Evolutionary conservation across 2,797 vertebrate species (phyloP).

Genomic region (Urosaurus nigricauda): DNA sequence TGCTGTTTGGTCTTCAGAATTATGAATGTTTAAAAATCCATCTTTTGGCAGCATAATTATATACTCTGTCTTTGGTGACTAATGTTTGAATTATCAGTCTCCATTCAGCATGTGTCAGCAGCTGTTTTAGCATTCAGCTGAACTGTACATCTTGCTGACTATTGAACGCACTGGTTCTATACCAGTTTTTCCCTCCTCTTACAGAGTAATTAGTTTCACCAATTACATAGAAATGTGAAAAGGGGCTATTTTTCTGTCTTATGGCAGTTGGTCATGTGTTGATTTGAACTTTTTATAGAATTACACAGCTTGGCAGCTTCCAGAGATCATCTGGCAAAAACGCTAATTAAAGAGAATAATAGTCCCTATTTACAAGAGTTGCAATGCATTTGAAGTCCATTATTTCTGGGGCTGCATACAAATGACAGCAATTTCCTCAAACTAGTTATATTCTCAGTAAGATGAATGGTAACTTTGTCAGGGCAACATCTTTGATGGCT

Average conservation of each 20-base stretch:
- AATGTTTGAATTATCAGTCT: conserved; percentile 74
- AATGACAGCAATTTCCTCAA: conserved; percentile 58
- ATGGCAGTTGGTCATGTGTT: conserved; percentile 49
- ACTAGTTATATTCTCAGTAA: conserved; percentile 48
- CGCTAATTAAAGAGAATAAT: conserved; percentile 77
- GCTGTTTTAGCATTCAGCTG: conserved; percentile 69
- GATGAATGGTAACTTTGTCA: conserved; percentile 49
- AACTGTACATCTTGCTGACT: conserved; percentile 58
- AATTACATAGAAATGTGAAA: conserved; percentile 54
- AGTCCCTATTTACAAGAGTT: conserved; percentile 73
- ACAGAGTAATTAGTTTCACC: conserved; percentile 56
- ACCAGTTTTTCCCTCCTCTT: conserved; percentile 55
- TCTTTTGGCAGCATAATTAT: conserved; percentile 48
- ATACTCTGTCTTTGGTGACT: conserved; percentile 56
- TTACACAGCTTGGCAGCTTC: conserved; percentile 66
- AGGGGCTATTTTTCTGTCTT: conserved; percentile 57
- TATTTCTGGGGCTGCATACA: conserved; percentile 69
- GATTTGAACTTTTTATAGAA: conserved; percentile 65
- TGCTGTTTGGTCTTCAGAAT: conserved; percentile 39
- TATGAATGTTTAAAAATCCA: conserved; percentile 32
- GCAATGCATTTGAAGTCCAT: conserved; percentile 67
- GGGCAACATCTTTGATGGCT: conserved; percentile 16
- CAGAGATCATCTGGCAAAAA: conserved; percentile 74
- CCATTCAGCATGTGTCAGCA: conserved; percentile 69
- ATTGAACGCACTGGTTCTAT: conserved; percentile 44